Base-by-base conservation (phyloP, 2,888 invertebrate species). In the Pristionchus maxplancki region DNA sequence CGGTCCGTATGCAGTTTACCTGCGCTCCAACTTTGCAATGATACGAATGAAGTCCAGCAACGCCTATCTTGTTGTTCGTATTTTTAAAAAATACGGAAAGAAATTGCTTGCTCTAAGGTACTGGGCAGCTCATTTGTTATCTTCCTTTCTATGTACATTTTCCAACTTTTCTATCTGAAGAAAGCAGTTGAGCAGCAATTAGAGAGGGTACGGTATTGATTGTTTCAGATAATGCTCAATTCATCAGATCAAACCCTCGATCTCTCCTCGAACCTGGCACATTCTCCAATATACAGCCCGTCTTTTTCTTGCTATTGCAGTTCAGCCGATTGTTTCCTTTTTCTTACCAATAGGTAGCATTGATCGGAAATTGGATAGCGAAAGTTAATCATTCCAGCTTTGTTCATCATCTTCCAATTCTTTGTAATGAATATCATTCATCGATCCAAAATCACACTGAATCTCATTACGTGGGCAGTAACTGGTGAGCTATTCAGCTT, bases 161-260 rank as follows among this genome's bases (percentile, higher is more conserved):
- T 20, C 13, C 71, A 71, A 37, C 40, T 71, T 4, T 24, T 71
- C 71, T 71, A 20, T 40, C 17, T 71, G 6, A 71, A 71, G 8
- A 37, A 17, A 37, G 71, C 24, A 71, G 71, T 71, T 3, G 37
- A 40, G 71, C 71, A 71, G 17, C 71, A 71, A 15, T 71, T 71
- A 37, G 28, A 71, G 9, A 31, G 5, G 40, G 71, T 71, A 17
- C 3, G 71, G 3, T 11, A 71, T 13, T 1, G 24, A 71, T 37
- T 2, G 17, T 5, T 13, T 58, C 24, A 58, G 6, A 13, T n/a
- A 17, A n/a, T n/a, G 8, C 4, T 20, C 58, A 5, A n/a, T 58
- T 58, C 58, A 58, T 58, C 71, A 71, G 71, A 13, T 71, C 40
- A 71, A 71, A 20, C 71, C 71, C 3, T 71, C 71, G 24, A 71